Evolutionary conservation across 2,113 vertebrate species (phyloP).

Genomic region (Antennarius striatus): DNA sequence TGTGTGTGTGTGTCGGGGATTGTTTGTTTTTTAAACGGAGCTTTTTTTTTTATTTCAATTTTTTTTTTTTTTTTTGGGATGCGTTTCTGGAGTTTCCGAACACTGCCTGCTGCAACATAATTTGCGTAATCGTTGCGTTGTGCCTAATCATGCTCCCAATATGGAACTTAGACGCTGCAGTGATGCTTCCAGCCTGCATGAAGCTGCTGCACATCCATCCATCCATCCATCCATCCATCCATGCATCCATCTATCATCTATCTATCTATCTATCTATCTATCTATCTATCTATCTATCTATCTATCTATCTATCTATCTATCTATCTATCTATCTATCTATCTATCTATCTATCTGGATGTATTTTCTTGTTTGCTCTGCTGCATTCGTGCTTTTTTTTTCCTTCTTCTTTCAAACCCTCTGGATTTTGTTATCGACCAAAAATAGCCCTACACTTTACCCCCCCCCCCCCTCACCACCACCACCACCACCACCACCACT

Average conservation of each 20-base stretch:
- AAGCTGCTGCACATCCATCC: conserved; percentile 44
- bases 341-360: conserved; percentile 60
- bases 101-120: conserved; percentile 70
- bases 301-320: conserved; percentile 66
- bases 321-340: conserved; percentile 64
- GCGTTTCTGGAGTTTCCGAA: conserved; percentile 67
- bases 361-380: conserved; percentile 1
- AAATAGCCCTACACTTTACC: conserved; percentile 73
- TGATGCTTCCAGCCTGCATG: conserved; percentile 58
- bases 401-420: conserved; percentile 69
- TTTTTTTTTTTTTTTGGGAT: not conserved
- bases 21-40: not conserved
- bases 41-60: conserved; percentile 12
- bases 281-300: conserved; percentile 57
- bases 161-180: conserved; percentile 77
- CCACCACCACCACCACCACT: not conserved
- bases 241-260: too few relatives aligned
- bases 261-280: conserved; percentile 3
- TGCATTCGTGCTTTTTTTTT: conserved; percentile 39
- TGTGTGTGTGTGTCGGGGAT: not conserved
- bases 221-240: too few relatives aligned
- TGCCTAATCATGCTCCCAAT: conserved; percentile 77
- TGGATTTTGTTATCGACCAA: conserved; percentile 75
- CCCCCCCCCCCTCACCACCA: conserved; percentile 28
- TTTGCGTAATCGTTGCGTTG: conserved; percentile 79